Evolutionary conservation across 2,113 vertebrate genomes (phyloP).

Genomic region (Perccottus glenii): DNA sequence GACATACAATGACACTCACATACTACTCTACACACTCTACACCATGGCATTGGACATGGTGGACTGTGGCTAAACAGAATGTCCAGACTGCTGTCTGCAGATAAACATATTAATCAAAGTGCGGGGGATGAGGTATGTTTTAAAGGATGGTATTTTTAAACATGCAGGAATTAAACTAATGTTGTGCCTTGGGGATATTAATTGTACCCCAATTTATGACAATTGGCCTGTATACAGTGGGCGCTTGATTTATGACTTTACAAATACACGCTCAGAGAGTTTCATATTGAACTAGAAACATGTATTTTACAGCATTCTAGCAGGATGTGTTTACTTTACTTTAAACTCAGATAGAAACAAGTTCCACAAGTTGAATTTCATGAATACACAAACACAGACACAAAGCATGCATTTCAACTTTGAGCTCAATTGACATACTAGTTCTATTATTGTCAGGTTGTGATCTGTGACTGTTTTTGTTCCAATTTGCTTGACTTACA

Average conservation of each 20-base stretch:
- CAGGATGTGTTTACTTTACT: too few species aligned
- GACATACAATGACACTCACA: too few species aligned
- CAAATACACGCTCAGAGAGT: neutral
- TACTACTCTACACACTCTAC: too few species aligned
- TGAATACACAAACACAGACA: neutral
- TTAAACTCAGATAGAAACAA: too few species aligned
- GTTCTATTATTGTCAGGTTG: conserved; percentile 34
- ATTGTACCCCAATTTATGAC: neutral
- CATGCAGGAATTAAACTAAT: neutral
- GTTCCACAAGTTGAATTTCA: too few species aligned
- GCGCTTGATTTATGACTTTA: neutral
- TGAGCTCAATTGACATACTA: conserved; percentile 13
- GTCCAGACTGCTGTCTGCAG: neutral
- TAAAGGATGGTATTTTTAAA: neutral
- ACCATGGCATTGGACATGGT: neutral
- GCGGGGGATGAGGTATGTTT: neutral
- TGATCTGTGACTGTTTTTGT: conserved; percentile 41
- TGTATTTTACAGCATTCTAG: too few species aligned
- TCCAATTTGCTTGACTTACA: conserved; percentile 44
- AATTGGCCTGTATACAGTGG: neutral
- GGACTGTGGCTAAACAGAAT: neutral
- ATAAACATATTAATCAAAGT: neutral
- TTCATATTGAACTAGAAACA: too few species aligned
- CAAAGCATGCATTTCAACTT: neutral
- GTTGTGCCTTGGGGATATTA: neutral